Percentiles rank a stretch among this genome's conserved stretches.
Conservation (phyloP, 2,888 invertebrate genomes). For the Cyclophora albipunctata region DNA sequence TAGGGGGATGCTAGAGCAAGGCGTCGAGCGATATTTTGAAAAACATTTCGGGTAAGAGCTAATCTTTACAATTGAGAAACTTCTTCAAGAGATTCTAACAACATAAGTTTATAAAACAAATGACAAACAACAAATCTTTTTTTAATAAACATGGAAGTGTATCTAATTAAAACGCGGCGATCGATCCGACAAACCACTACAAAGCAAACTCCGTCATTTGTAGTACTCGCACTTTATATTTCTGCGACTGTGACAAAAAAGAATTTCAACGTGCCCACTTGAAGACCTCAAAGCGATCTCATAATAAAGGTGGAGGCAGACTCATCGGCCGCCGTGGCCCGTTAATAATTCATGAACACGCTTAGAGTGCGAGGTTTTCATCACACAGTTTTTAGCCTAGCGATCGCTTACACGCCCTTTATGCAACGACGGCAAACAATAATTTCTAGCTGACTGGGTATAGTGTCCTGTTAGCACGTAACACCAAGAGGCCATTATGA, state of each 20-base stretch:
- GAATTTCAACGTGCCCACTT: constrained; percentile 24
- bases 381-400: constrained; percentile 43
- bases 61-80: too few species aligned
- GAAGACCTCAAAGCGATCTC: constrained; percentile 45
- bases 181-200: constrained; percentile 7
- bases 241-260: constrained; percentile 27
- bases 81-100: too few species aligned
- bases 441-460: constrained; percentile 20
- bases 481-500: too few species aligned
- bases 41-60: too few species aligned
- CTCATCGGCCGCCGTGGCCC: constrained; percentile 44
- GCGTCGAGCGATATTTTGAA: too few species aligned
- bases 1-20: too few species aligned
- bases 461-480: not conserved
- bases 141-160: too few species aligned
- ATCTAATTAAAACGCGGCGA: too few species aligned
- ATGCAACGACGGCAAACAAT: constrained; percentile 32
- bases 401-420: constrained; percentile 46
- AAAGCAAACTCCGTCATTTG: constrained; percentile 10
- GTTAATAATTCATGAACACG: constrained; percentile 65
- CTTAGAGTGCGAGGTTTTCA: constrained; percentile 44
- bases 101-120: too few species aligned
- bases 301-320: constrained; percentile 47
- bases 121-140: too few species aligned
- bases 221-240: constrained; percentile 6